Evolutionary conservation across 2,113 vertebrate genomes (phyloP).

Genomic region (Carassius carassius): DNA sequence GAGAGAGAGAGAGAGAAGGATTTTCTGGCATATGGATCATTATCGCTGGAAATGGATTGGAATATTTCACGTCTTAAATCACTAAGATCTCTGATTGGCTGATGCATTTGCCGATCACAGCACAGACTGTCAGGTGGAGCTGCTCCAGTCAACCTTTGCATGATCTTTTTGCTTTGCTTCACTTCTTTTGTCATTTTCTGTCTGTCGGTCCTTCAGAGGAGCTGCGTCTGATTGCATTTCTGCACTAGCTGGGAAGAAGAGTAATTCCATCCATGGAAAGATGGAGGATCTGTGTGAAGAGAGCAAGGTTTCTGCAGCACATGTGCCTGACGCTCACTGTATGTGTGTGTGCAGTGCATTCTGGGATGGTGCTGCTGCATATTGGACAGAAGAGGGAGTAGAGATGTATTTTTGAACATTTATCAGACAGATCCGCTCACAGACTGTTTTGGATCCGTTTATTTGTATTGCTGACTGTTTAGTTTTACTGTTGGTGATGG

Average conservation of each 20-base stretch:
- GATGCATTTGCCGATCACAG: constrained; percentile 74
- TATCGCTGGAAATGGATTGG: constrained; percentile 70
- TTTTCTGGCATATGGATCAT: constrained; percentile 62
- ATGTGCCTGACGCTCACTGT: too few relatives aligned
- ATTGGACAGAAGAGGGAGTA: too few relatives aligned
- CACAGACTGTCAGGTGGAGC: constrained; percentile 70
- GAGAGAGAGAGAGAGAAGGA: constrained; percentile 30
- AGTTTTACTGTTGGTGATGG: constrained; percentile 64
- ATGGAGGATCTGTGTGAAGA: too few relatives aligned
- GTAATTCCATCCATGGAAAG: too few relatives aligned
- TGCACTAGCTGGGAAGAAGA: not conserved
- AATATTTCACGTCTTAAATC: constrained; percentile 69
- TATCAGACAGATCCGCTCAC: too few relatives aligned
- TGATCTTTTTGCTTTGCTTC: constrained; percentile 83
- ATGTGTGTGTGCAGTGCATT: too few relatives aligned
- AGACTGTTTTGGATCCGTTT: not conserved
- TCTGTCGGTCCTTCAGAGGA: constrained; percentile 73
- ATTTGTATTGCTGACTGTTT: constrained; percentile 70
- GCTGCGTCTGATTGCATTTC: not conserved
- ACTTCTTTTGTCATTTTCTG: constrained; percentile 76
- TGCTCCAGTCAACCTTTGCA: constrained; percentile 85
- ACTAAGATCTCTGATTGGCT: constrained; percentile 55
- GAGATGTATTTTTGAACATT: too few relatives aligned
- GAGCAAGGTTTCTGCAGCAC: too few relatives aligned
- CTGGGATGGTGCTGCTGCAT: too few relatives aligned